Percentiles rank a stretch among this genome's conserved stretches.
phyloP scores from a whole-genome alignment of 2,797 vertebrate genomes.

The Tympanoctomys barrerae region DNA sequence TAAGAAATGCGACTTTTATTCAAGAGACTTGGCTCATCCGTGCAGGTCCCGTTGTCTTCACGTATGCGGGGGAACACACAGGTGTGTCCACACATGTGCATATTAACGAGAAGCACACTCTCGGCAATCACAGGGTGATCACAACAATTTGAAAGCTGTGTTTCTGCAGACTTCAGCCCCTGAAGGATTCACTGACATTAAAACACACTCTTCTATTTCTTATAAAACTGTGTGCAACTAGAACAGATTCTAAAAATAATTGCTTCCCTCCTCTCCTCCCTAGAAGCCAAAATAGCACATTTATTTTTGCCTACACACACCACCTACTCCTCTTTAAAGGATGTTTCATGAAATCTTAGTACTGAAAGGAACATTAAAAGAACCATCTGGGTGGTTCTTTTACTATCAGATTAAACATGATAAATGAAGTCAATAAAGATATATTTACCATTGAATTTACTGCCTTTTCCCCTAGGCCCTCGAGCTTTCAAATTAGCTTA shows the following conservation, averaged over 20 bases:
- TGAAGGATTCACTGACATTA: conserved; percentile 69
- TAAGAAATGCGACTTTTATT: background rate
- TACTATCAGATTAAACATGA: conserved; percentile 71
- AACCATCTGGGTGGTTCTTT: conserved; percentile 65
- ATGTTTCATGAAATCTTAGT: conserved; percentile 68
- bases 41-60: background rate
- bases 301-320: conserved; percentile 71
- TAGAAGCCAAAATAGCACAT: conserved; percentile 79
- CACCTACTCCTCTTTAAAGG: conserved; percentile 79
- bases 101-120: background rate
- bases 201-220: conserved; percentile 70
- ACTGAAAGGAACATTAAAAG: conserved; percentile 59
- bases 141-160: background rate
- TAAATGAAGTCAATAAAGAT: conserved; percentile 69
- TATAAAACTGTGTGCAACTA: conserved; percentile 73
- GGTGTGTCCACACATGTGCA: too few species aligned
- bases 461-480: conserved; percentile 13
- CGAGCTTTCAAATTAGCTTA: conserved; percentile 61
- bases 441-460: conserved; percentile 59
- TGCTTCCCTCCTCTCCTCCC: conserved; percentile 61
- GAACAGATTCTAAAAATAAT: conserved; percentile 84
- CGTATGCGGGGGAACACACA: background rate
- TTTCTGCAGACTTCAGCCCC: conserved; percentile 14
- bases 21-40: background rate
- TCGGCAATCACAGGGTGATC: background rate